Conservation (phyloP, 2,113 vertebrate genomes). For the Esox niger region DNA sequence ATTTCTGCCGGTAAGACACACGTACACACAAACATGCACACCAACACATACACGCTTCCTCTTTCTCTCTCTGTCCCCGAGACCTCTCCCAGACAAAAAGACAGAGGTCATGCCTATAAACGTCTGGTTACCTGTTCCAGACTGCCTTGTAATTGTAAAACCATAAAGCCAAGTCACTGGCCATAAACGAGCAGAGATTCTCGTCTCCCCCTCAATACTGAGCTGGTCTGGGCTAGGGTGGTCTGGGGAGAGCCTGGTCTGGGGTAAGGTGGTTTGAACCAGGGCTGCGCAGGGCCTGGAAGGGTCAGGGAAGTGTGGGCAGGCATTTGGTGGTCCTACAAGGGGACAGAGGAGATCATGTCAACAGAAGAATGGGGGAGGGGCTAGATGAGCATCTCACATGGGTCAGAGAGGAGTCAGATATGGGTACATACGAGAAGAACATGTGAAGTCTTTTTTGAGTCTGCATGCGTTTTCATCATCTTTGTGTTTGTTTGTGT, state of each 20-base stretch:
- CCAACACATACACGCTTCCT: slow-evolving; percentile 6
- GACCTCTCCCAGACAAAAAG: background rate
- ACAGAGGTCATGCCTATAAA: slow-evolving; percentile 29
- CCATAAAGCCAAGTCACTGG: slow-evolving; percentile 47
- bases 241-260: background rate
- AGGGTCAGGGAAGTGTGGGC: slow-evolving; percentile 36
- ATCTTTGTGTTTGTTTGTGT: background rate
- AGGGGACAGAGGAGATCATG: background rate
- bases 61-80: background rate
- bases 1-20: too few relatives aligned
- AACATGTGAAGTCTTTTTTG: background rate
- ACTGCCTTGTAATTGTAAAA: slow-evolving; percentile 21
- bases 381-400: background rate
- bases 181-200: slow-evolving; percentile 47
- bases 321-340: slow-evolving; percentile 25
- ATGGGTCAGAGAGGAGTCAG: background rate
- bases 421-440: background rate
- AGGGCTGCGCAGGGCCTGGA: background rate
- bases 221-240: background rate
- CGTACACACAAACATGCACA: background rate
- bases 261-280: background rate
- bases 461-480: slow-evolving; percentile 6
- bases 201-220: slow-evolving; percentile 4
- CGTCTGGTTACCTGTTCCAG: slow-evolving; percentile 49
- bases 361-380: slow-evolving; percentile 7